These are phyloP conservation scores for Cyphotilapia sp. DNA, from an alignment of 2,113 vertebrate species.

Conservation along the genomic window DNA sequence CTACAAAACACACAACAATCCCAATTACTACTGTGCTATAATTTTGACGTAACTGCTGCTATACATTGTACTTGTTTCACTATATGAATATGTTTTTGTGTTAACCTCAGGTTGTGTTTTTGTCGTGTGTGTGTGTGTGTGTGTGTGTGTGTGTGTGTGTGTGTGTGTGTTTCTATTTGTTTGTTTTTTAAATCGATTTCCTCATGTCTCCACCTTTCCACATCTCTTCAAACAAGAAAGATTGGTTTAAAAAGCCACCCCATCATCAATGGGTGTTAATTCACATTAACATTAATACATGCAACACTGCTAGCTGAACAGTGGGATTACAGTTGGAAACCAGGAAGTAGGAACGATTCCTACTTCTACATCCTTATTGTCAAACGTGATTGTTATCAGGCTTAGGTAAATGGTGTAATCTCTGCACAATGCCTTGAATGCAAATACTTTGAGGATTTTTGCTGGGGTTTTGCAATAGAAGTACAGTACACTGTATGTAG, in stretches of 20 bases:
- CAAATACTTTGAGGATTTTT: slow-evolving; percentile 33
- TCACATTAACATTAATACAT: background rate
- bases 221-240: slow-evolving; percentile 77
- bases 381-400: slow-evolving; percentile 30
- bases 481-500: slow-evolving; percentile 20
- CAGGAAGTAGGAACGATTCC: background rate
- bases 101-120: slow-evolving; percentile 81
- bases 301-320: slow-evolving; percentile 16
- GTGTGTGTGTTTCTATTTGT: background rate
- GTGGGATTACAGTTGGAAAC: background rate
- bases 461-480: slow-evolving; percentile 30
- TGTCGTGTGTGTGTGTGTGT: background rate
- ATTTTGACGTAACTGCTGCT: slow-evolving; percentile 90
- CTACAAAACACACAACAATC: slow-evolving; percentile 13
- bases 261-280: slow-evolving; percentile 37
- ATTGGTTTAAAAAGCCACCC: slow-evolving; percentile 62
- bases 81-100: slow-evolving; percentile 92
- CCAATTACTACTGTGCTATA: slow-evolving; percentile 81
- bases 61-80: slow-evolving; percentile 85
- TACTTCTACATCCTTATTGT: slow-evolving; percentile 41
- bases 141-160: background rate
- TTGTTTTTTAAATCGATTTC: slow-evolving; percentile 22
- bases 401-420: slow-evolving; percentile 33
- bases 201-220: slow-evolving; percentile 79
- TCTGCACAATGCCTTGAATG: slow-evolving; percentile 59